Evolutionary conservation across 2,113 vertebrate species (phyloP).

Genomic region (Apteryx mantelli): DNA sequence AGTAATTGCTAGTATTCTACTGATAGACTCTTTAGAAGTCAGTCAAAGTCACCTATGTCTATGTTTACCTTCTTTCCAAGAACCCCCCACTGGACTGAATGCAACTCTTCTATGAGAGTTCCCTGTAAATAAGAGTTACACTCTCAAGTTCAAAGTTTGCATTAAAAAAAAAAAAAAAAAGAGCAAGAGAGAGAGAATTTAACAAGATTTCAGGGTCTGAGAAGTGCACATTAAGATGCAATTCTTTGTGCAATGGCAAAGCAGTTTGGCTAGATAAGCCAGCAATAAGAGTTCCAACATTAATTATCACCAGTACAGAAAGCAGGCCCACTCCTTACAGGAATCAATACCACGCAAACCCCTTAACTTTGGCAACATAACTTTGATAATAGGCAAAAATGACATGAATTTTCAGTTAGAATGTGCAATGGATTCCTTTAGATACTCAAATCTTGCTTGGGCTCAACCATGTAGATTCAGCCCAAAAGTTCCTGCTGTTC

Average conservation of each 20-base stretch:
- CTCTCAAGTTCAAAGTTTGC: not conserved
- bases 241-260: not conserved
- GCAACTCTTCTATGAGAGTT: not conserved
- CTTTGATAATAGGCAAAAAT: fast-evolving
- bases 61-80: not conserved
- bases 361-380: fast-evolving
- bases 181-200: not conserved
- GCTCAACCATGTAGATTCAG: not conserved
- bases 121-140: not conserved
- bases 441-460: not conserved
- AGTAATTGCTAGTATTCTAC: not conserved
- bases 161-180: not conserved
- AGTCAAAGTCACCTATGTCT: not conserved
- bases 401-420: fast-evolving
- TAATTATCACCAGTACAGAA: not conserved
- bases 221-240: not conserved
- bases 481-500: not conserved
- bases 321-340: not conserved
- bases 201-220: not conserved
- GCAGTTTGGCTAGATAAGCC: conserved; percentile 17
- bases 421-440: fast-evolving
- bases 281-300: not conserved
- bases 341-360: not conserved
- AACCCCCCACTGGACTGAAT: not conserved
- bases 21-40: not conserved